phyloP scores from a whole-genome alignment of 2,113 vertebrate species.

The Neodon shergylaensis region DNA sequence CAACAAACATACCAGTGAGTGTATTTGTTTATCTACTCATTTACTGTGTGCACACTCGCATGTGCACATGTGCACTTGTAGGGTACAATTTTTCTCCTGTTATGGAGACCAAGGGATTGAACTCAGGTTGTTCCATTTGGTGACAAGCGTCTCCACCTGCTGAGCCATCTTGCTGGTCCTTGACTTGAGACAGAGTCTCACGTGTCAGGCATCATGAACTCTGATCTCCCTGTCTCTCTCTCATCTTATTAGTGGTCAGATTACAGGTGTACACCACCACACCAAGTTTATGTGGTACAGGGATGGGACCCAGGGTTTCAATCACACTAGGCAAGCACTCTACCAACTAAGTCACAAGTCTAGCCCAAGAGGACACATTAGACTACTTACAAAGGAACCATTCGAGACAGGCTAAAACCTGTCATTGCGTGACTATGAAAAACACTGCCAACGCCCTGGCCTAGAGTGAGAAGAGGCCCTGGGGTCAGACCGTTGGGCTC shows the following conservation, averaged over 20 bases:
- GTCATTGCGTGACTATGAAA: background rate
- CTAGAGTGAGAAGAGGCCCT: background rate
- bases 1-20: constrained; percentile 90
- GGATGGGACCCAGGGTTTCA: background rate
- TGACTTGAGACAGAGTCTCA: background rate
- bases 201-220: background rate
- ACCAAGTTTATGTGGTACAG: background rate
- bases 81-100: background rate
- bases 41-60: background rate
- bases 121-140: background rate
- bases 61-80: background rate
- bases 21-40: background rate
- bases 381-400: background rate
- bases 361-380: background rate
- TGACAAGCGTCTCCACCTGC: background rate
- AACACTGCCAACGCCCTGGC: background rate
- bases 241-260: background rate
- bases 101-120: background rate
- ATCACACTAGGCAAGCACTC: background rate
- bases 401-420: background rate
- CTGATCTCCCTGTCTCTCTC: background rate
- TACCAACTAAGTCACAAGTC: no score
- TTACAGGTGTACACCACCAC: background rate
- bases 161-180: background rate
- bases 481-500: background rate